These are phyloP conservation scores for Crotalus viridis DNA, from an alignment of 2,113 vertebrate genomes.

Conservation along the genomic window DNA sequence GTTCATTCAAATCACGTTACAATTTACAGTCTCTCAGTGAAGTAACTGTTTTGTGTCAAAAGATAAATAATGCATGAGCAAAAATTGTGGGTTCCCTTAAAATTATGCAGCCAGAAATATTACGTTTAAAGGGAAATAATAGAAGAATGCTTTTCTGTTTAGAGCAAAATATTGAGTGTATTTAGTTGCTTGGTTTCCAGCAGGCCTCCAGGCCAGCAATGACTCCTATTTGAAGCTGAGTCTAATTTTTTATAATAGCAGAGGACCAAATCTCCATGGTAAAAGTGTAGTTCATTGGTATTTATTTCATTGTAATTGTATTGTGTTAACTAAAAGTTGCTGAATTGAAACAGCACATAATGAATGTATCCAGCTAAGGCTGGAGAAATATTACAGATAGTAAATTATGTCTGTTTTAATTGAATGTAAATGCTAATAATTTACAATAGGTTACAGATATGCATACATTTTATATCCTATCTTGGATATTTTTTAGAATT, in stretches of 20 bases:
- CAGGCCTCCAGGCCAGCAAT: background rate
- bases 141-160: constrained; percentile 29
- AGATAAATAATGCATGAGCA: constrained; percentile 68
- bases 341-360: background rate
- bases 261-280: constrained; percentile 6
- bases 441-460: background rate
- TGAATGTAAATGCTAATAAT: background rate
- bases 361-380: background rate
- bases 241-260: background rate
- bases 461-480: background rate
- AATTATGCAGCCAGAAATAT: constrained; percentile 56
- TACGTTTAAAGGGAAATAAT: constrained; percentile 44
- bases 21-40: constrained; percentile 71
- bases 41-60: constrained; percentile 73
- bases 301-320: constrained; percentile 12
- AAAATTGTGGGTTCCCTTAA: constrained; percentile 61
- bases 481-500: background rate
- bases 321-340: background rate
- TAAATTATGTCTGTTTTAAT: background rate
- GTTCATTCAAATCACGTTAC: constrained; percentile 73
- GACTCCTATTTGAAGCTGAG: background rate
- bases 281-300: constrained; percentile 5
- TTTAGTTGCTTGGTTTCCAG: background rate
- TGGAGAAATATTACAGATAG: background rate
- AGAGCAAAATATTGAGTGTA: constrained; percentile 22